These are phyloP conservation scores for Lepidothrix coronata DNA, from an alignment of 2,113 vertebrate genomes.

Conservation along the genomic window DNA sequence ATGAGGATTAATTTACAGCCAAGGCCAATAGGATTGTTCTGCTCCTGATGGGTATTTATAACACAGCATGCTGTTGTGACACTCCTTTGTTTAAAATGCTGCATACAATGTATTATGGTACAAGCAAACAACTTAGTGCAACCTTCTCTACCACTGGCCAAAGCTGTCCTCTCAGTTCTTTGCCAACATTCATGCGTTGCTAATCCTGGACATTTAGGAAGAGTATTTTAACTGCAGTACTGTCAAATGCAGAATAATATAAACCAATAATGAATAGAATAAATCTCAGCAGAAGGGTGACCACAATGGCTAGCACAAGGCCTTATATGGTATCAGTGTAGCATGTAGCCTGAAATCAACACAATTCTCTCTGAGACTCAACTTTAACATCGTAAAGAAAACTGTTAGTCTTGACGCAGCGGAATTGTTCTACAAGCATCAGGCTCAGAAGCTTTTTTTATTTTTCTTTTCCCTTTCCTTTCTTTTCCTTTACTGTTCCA, in stretches of 20 bases:
- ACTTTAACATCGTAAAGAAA: not conserved
- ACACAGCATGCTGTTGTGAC: not conserved
- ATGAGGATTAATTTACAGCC: not conserved
- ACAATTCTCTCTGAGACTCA: not conserved
- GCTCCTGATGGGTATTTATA: not conserved
- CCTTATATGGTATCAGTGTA: not conserved
- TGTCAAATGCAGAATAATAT: not conserved
- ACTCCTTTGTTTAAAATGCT: not conserved
- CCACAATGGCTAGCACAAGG: not conserved
- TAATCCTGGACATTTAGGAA: not conserved
- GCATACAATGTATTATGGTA: no score
- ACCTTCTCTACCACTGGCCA: not conserved
- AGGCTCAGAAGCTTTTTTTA: not conserved
- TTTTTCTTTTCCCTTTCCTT: not conserved
- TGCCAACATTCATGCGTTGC: accelerated
- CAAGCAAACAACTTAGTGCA: not conserved
- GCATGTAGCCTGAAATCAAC: not conserved
- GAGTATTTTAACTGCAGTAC: not conserved
- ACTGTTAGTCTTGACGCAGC: not conserved
- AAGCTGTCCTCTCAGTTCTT: not conserved
- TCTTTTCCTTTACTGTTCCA: not conserved
- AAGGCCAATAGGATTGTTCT: not conserved
- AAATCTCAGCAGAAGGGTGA: not conserved
- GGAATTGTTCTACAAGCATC: not conserved
- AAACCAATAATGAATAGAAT: not conserved